phyloP scores from a whole-genome alignment of 2,113 vertebrate genomes.

The Fregata magnificens region DNA sequence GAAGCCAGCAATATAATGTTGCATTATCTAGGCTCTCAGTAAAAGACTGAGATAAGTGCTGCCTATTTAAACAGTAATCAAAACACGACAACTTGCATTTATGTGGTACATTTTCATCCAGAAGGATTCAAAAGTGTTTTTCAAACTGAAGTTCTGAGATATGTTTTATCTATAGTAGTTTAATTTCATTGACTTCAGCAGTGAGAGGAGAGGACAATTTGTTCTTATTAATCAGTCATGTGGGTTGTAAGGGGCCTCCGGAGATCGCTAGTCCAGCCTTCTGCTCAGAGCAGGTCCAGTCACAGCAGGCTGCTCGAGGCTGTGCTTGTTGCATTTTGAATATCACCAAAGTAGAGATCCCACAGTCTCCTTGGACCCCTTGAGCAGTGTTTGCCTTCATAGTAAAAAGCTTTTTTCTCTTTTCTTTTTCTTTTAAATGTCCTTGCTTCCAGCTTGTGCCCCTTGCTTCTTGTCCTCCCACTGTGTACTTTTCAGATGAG shows the following conservation, averaged over 20 bases:
- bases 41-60: background rate
- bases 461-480: background rate
- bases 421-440: background rate
- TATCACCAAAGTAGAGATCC: background rate
- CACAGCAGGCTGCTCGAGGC: background rate
- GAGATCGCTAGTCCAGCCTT: background rate
- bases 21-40: background rate
- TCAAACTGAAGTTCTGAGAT: background rate
- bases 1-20: background rate
- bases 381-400: background rate
- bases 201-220: conserved; percentile 1
- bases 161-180: background rate
- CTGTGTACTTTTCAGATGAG: background rate
- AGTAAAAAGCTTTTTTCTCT: background rate
- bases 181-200: background rate
- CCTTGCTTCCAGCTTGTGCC: background rate
- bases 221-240: background rate
- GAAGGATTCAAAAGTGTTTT: background rate
- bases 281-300: background rate
- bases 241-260: background rate
- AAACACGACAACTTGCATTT: background rate
- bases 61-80: background rate
- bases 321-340: background rate
- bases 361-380: background rate
- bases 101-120: background rate